Evolutionary conservation across 1,140 invertebrate species (phyloP).

Genomic region (Trichomalopsis sarcophagae): DNA sequence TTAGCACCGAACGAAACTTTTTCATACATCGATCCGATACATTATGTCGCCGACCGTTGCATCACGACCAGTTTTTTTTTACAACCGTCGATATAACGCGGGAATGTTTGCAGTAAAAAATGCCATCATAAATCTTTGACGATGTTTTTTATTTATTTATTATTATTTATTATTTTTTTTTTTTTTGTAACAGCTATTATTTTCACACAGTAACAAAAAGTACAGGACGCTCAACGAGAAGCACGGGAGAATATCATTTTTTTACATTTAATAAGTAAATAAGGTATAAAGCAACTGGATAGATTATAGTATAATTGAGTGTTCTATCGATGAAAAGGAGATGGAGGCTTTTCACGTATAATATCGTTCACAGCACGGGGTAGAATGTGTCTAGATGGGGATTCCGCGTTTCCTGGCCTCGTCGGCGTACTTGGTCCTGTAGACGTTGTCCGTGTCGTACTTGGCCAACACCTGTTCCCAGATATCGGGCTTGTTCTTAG

Average conservation of each 20-base stretch:
- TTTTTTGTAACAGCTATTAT: constrained; percentile 23
- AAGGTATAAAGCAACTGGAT: neutral
- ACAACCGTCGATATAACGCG: neutral
- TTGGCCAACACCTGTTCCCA: constrained; percentile 77
- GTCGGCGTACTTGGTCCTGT: constrained; percentile 76
- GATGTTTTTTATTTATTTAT: constrained; percentile 23
- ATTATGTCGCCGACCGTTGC: neutral
- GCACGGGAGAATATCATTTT: neutral
- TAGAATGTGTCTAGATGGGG: constrained; percentile 52
- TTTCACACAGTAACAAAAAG: neutral
- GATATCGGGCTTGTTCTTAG: constrained; percentile 76
- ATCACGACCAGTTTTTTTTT: neutral
- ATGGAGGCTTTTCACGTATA: constrained; percentile 40
- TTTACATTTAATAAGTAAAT: neutral
- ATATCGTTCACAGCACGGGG: constrained; percentile 24
- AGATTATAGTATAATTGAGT: too few species aligned
- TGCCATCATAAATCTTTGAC: neutral
- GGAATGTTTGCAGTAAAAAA: neutral
- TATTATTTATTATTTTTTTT: constrained; percentile 22
- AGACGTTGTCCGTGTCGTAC: constrained; percentile 79
- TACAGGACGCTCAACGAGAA: neutral
- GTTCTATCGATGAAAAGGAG: constrained; percentile 5
- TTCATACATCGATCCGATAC: neutral
- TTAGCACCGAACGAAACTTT: neutral
- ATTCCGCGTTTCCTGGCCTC: constrained; percentile 69